Evolutionary conservation across 2,113 vertebrate genomes (phyloP).

Genomic region (Boulengeromyrus knoepffleri): DNA sequence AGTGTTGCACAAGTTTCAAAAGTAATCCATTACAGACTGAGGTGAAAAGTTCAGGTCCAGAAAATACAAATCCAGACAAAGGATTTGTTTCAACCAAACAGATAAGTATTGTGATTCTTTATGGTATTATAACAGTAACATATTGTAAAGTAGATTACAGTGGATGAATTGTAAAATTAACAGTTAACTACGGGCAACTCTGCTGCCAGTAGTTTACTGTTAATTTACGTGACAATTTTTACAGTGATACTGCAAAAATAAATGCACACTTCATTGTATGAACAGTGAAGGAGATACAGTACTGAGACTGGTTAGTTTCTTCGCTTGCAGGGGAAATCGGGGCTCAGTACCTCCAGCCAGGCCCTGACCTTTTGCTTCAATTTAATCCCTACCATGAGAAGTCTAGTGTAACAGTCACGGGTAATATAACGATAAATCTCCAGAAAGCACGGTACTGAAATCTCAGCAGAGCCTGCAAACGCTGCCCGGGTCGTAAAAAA

Average conservation of each 20-base stretch:
- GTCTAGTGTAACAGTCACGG: neutral
- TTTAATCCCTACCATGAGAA: neutral
- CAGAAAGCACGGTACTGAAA: neutral
- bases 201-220: no score
- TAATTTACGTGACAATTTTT: no score
- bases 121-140: no score
- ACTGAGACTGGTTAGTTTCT: neutral
- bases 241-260: neutral
- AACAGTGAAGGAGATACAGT: neutral
- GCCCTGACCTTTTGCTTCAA: neutral
- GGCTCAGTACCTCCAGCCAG: neutral
- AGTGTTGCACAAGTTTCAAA: no score
- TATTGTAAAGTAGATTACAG: no score
- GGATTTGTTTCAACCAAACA: no score
- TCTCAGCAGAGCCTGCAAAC: neutral
- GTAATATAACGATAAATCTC: constrained; percentile 2
- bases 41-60: no score
- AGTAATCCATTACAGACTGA: no score
- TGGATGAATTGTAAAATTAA: no score
- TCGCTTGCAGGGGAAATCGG: neutral
- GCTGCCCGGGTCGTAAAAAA: neutral
- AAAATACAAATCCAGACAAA: no score
- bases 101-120: no score
- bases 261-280: neutral
- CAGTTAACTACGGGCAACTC: no score